These are phyloP conservation scores for Chaenogobius annularis DNA, from an alignment of 2,113 vertebrate species.

Conservation along the genomic window DNA sequence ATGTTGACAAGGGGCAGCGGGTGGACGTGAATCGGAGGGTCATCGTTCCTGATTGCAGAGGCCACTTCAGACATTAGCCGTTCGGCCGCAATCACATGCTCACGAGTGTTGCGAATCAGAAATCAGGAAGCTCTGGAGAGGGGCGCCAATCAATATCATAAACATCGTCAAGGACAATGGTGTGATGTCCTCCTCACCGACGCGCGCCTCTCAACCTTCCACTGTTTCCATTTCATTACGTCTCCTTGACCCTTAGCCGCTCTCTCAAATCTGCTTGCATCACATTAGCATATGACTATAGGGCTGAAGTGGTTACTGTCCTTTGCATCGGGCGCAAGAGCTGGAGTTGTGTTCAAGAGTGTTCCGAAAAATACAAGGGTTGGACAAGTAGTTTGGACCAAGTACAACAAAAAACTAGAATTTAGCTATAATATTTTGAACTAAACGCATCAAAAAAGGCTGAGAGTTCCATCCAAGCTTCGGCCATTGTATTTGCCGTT, in stretches of 20 bases:
- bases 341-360: slow-evolving; percentile 11
- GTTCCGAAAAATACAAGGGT: slow-evolving; percentile 13
- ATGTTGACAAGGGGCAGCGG: not conserved
- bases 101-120: no score
- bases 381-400: not conserved
- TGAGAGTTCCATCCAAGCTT: not conserved
- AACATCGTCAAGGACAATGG: slow-evolving; percentile 52
- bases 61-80: slow-evolving; percentile 61
- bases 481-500: not conserved
- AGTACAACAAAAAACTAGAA: not conserved
- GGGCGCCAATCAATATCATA: slow-evolving; percentile 58
- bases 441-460: not conserved
- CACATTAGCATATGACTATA: slow-evolving; percentile 32
- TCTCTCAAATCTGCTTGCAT: not conserved
- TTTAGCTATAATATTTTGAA: not conserved
- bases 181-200: slow-evolving; percentile 19
- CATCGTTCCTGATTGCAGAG: slow-evolving; percentile 65
- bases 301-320: not conserved
- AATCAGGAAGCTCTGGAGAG: slow-evolving; percentile 56
- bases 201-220: slow-evolving; percentile 38
- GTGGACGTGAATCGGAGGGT: slow-evolving; percentile 40
- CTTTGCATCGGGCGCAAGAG: slow-evolving; percentile 10
- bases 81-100: slow-evolving; percentile 63
- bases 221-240: slow-evolving; percentile 41
- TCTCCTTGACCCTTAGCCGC: slow-evolving; percentile 34